A percentile compares a stretch with the other conserved stretches of the same genome.
phyloP scores from a whole-genome alignment of 2,113 vertebrate species.

The Bos indicus region DNA sequence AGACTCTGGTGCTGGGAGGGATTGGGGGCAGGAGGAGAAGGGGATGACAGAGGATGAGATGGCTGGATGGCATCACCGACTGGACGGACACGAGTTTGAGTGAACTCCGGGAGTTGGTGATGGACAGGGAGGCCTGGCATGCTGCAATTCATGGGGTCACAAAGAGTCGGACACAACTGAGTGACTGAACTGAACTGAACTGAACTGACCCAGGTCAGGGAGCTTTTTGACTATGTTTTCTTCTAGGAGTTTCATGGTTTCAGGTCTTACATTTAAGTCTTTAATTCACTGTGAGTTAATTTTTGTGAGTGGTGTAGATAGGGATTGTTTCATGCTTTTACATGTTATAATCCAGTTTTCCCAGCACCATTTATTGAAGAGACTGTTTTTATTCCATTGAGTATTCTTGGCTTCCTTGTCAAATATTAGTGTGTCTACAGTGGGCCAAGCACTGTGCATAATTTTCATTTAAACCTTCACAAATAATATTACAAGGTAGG shows the following conservation, averaged over 20 bases:
- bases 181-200: too few species aligned
- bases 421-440: not conserved
- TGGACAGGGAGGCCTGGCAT: too few species aligned
- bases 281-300: not conserved
- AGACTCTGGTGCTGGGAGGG: too few species aligned
- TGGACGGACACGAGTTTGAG: rapidly evolving
- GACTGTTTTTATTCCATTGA: not conserved
- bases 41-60: too few species aligned
- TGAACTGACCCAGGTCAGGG: not conserved
- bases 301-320: not conserved
- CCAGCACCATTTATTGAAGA: not conserved
- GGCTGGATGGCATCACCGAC: too few species aligned
- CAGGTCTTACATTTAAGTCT: not conserved
- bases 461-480: not conserved
- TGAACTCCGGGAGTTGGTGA: too few species aligned
- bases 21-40: too few species aligned
- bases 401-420: not conserved
- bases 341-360: not conserved
- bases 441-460: not conserved
- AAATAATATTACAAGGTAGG: not conserved
- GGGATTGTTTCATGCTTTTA: not conserved
- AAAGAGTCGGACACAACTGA: too few species aligned
- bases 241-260: not conserved
- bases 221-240: not conserved
- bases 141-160: too few species aligned